Evolutionary conservation across 2,797 vertebrate genomes (phyloP), one percentile per base, ranked within the genome.

Genomic region (Anas bernieri): DNA sequence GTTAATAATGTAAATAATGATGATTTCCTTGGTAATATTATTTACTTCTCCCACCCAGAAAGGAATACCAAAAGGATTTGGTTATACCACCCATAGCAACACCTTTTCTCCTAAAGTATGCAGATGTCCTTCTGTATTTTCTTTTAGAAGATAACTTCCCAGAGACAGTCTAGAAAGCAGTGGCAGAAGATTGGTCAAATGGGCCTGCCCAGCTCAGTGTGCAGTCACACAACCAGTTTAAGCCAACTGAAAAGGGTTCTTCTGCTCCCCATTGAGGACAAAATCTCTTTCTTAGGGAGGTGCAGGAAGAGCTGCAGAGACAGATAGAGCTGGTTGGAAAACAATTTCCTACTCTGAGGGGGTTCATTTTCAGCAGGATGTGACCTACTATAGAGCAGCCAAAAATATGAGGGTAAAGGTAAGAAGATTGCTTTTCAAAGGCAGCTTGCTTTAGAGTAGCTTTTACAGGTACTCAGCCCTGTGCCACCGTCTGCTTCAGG

Each of bases 341-440:
- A 7, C 64, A 55, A 72, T 87, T 31, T 8, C 8, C 6, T 26
- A 35, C 63, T 31, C 45, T 26, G 45, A 59, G 39, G 0, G 0
- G 20, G 11, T 68, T 81, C 4, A 22, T 88, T 88, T 72, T 78
- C 66, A 88, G 15, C 17, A 50, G 17, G 25, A 37, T 46, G 17
- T 62, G 62, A 88, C 41, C 7, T 74, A 46, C n/a, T 37, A 20
- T 20, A 68, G 54, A 90, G 15, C 43, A 68, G 66, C 41, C 31
- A 37, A 52, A 61, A 85, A 25, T 48, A 35, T 17, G 8, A 26
- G 3, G 31, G 22, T 11, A 74, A 56, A 37, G 64, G 17, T n/a
- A 88, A 78, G 41, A 20, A 73, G 21, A 4, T 23, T 83, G 15
- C 21, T 25, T 94, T 89, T 59, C 21, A 52, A 68, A 88, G 39